These are phyloP conservation scores for Thalassarche chlororhynchos DNA, from an alignment of 2,113 vertebrate species.

Conservation along the genomic window DNA sequence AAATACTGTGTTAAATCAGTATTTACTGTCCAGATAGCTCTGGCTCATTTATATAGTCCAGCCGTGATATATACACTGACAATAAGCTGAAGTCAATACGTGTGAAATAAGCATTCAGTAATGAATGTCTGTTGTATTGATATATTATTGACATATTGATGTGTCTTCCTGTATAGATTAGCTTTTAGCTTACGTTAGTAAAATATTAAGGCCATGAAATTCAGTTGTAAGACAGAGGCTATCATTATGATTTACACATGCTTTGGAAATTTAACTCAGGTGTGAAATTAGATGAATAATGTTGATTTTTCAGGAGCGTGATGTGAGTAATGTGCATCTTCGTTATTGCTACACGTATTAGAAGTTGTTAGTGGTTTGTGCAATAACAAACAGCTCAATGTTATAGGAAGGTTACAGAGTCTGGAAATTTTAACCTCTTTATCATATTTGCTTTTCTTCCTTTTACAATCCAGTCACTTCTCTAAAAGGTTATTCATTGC, in stretches of 20 bases:
- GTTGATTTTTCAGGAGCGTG: background rate
- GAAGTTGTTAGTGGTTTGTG: background rate
- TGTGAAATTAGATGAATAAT: background rate
- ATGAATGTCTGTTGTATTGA: background rate
- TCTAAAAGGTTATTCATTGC: background rate
- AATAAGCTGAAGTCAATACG: background rate
- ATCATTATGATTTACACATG: background rate
- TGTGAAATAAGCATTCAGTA: conserved; percentile 31
- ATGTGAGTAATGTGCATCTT: background rate
- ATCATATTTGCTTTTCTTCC: background rate
- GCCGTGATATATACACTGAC: background rate
- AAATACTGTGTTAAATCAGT: conserved; percentile 60
- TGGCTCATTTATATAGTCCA: background rate
- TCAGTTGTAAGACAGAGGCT: background rate
- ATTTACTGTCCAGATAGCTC: conserved; percentile 36
- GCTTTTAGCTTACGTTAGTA: background rate
- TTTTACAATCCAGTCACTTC: background rate
- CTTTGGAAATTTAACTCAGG: background rate
- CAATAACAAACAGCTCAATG: background rate
- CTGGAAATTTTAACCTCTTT: background rate
- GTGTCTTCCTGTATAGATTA: background rate
- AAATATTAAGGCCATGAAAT: background rate
- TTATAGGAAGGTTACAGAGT: background rate
- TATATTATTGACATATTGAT: background rate
- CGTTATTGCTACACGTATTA: background rate